A percentile compares a stretch with the other conserved stretches of the same genome.
Evolutionary conservation across 2,888 invertebrate species (phyloP).

Genomic region (Syritta pipiens): DNA sequence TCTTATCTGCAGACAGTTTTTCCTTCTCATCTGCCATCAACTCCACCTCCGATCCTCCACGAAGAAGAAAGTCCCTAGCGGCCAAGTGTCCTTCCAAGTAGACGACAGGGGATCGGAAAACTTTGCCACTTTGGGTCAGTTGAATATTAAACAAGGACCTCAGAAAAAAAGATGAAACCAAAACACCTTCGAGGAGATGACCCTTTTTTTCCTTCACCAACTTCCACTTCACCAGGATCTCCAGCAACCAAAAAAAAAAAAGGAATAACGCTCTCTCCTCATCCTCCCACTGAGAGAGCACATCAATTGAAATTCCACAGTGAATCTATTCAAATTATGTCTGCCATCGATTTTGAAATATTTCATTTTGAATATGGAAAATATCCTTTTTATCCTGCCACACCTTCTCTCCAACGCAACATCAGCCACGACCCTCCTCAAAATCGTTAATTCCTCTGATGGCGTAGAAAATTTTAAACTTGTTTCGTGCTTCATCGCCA

Average conservation of each 20-base stretch:
- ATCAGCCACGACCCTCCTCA: neutral
- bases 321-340: conserved; percentile 15
- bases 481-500: conserved; percentile 7
- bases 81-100: too few relatives aligned
- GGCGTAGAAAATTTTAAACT: conserved; percentile 28
- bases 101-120: too few relatives aligned
- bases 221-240: too few relatives aligned
- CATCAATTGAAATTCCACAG: conserved; percentile 1
- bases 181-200: too few relatives aligned
- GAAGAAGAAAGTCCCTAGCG: too few relatives aligned
- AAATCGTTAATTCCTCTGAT: conserved; percentile 38
- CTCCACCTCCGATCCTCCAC: too few relatives aligned
- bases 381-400: conserved; percentile 5
- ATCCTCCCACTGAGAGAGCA: neutral
- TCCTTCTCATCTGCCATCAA: too few relatives aligned
- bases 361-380: neutral
- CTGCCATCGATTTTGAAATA: conserved; percentile 26
- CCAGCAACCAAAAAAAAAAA: too few relatives aligned
- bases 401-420: neutral
- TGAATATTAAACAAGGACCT: too few relatives aligned
- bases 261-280: neutral
- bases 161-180: too few relatives aligned
- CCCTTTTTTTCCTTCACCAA: neutral
- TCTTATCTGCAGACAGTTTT: too few relatives aligned
- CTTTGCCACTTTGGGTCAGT: too few relatives aligned